Base-by-base conservation (phyloP, 2,888 invertebrate species). In the Rotaria magnacalcarata region DNA sequence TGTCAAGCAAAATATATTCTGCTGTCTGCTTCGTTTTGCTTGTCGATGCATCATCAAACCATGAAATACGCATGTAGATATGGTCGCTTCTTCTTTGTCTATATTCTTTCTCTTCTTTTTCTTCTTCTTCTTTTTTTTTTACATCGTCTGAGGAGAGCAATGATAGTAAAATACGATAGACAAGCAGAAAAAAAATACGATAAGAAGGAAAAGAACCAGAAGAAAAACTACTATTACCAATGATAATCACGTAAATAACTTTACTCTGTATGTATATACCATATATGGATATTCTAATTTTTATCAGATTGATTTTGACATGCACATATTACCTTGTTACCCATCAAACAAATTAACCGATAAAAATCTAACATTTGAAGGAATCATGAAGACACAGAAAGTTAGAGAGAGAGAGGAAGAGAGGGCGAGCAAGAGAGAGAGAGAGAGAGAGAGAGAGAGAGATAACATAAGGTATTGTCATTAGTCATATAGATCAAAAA, bases 401-500 rank as follows among this genome's bases (percentile, higher is more conserved):
- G 24, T 14, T 8, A 5, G 14, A 27, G 14, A 8, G 24, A 1
- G 14, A 27, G 58, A 60, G n/a, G 7, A 11, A 27, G n/a, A 60
- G 58, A 60, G 58, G n/a, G 58, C 1, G 34, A 6, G 54, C 50
- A 54, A 14, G 27, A 10, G n/a, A 3, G 24, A 60, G 14, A 5
- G n/a, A 27, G 14, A 8, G 24, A 19, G 14, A 27, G n/a, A 60
- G n/a, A 24, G 27, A 27, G n/a, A 60, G 58, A 60, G 58, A 60
- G 58, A 60, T 60, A 60, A 60, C 58, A 60, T 34, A 74, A 34
- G 74, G 34, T 74, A 74, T 74, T 74, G 74, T 74, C 34, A 41
- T 74, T 74, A 74, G 58, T 60, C 58, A 60, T 60, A 60, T 60
- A 60, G 58, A 60, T 60, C 58, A 60, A 60, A 60, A 60, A 60